These are phyloP conservation scores for Bombus impatiens DNA, from an alignment of 1,140 invertebrate genomes.

Conservation along the genomic window DNA sequence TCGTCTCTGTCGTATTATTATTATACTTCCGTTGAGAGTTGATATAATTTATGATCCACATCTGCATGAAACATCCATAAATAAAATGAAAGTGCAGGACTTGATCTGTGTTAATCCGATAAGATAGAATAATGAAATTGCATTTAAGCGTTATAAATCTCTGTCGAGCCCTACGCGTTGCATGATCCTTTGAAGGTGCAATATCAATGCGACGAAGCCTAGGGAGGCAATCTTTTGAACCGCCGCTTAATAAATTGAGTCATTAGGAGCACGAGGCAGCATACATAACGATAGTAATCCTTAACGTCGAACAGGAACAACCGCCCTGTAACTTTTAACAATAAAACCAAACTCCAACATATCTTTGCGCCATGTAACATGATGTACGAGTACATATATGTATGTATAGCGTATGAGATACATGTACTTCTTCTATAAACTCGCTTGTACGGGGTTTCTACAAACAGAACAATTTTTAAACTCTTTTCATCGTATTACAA, in stretches of 20 bases:
- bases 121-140: constrained; percentile 48
- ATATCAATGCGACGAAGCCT: constrained; percentile 39
- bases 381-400: neutral
- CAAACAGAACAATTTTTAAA: neutral
- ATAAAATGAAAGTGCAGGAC: neutral
- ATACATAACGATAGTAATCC: constrained; percentile 44
- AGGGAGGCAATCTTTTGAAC: constrained; percentile 48
- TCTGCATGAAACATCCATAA: constrained; percentile 5
- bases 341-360: constrained; percentile 18
- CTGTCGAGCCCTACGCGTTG: constrained; percentile 20
- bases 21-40: neutral
- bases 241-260: constrained; percentile 58
- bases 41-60: constrained; percentile 24
- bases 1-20: neutral
- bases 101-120: constrained; percentile 37
- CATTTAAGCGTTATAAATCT: constrained; percentile 29
- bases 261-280: constrained; percentile 35
- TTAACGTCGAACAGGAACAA: neutral
- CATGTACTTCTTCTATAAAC: neutral
- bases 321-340: constrained; percentile 5
- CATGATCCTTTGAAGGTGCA: constrained; percentile 36
- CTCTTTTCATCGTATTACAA: neutral
- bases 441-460: neutral
- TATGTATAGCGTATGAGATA: neutral
- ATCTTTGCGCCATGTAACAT: constrained; percentile 9